Base-by-base conservation (phyloP, 2,113 vertebrate species). In the Chunga burmeisteri region DNA sequence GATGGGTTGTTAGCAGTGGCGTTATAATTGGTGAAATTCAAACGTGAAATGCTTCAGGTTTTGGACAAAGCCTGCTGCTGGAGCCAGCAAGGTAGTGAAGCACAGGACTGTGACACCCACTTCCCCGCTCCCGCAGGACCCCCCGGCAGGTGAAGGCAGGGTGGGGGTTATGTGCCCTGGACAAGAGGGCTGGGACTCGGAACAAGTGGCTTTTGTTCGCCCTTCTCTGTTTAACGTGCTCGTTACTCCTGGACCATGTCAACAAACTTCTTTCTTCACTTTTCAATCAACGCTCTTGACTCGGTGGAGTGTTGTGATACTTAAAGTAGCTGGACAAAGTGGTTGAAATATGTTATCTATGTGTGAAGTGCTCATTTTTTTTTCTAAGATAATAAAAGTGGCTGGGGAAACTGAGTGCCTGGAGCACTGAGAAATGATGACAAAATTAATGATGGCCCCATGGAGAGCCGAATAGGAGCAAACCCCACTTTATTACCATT, bases 161-260 rank as follows among this genome's bases (percentile, higher is more conserved):
- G 23, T 20, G 19, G 25, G 30, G 29, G 25, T 26, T 49, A 6
- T 8, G 34, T 79, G 78, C 70, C 44, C 52, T 59, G 36, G 32
- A 34, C 1, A 0, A 40, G 52, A 87, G 36, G 44, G 13, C 3
- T 87, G 66, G 50, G 44, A 36, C 56, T 72, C 0, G 0, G 52
- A 88, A 90, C 58, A 93, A 85, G 88, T 66, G 87, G 49, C 36
- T 95, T 94, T 94, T 88, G 73, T 92, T 90, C 49, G 17, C 0
- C 0, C 26, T 85, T 53, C 66, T 68, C 27, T 90, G 42, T 93
- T 95, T 72, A 44, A 77, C 1, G 4, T 61, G 56, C 38, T 91
- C 10, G 36, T 89, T 77, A 47, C 52, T 34, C 36, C 65, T 81
- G 55, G 23, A 36, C 36, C 9, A 6, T 25, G 59, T 68, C 72